Evolutionary conservation across 1,140 invertebrate genomes (phyloP), one percentile per base, ranked within the genome.

Genomic region (Lerema accius): DNA sequence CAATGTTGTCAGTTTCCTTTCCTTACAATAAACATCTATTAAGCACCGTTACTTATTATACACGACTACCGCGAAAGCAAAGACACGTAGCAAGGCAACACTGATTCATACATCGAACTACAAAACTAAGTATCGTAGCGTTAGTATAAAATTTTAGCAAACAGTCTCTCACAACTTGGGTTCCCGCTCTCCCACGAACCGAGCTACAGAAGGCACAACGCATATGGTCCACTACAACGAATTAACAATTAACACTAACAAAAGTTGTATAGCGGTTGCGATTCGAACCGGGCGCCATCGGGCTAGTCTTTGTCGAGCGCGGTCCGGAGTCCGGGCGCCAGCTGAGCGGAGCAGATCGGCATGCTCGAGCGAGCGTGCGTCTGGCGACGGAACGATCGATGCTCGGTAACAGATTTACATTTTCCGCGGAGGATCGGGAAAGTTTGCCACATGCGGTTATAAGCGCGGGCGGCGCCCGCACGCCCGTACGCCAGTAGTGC

Each of bases 11-110:
- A 26, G 35, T 13, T 59, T 26, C 16, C 4, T 59, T 35, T 46
- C 9, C 23, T 45, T 46, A 17, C 11, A 35, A 13, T 59, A 37
- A 58, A 59, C 39, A 59, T 46, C 55, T 59, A 59, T 59, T 37
- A 79, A 90, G 85, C 87, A 90, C 84, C 84, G 72, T 78, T 80
- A 58, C 46, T 66, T 60, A 83, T 76, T 78, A 76, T 77, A 66
- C 76, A 79, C 67, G 73, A 82, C 73, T 84, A 86, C 74, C 73
- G 84, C 86, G 78, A 81, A 82, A 90, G 84, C 85, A 83, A 90
- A 88, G 85, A 88, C 87, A 90, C 87, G 80, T 84, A 84, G 82
- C 85, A 90, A 90, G 87, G 87, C 87, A 90, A 87, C 85, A 90
- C 82, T 80, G 74, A 85, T 85, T 70, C 63, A 76, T 82, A 84